These are phyloP conservation scores for Melopsittacus undulatus DNA, from an alignment of 2,797 vertebrate species.

Conservation along the genomic window DNA sequence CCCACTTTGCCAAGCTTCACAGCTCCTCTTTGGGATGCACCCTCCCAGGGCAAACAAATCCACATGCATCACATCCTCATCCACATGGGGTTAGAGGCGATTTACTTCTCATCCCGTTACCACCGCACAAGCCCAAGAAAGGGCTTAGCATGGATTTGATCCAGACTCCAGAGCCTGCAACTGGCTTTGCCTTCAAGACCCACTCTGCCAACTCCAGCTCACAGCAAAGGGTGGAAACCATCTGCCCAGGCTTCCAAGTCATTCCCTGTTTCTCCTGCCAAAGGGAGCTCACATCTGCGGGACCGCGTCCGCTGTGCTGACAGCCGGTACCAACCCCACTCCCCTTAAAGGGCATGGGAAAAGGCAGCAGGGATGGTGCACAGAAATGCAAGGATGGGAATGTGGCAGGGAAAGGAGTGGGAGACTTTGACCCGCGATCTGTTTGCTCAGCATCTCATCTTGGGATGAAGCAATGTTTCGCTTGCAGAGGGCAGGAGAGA, in stretches of 20 bases:
- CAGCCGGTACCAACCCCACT: background rate
- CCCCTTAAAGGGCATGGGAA: slow-evolving; percentile 32
- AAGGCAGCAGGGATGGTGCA: background rate
- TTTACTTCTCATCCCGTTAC: background rate
- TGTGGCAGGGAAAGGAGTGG: background rate
- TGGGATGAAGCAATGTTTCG: background rate
- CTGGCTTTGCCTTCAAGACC: background rate
- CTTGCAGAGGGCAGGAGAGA: background rate
- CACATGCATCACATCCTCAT: accelerated
- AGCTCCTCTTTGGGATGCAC: background rate
- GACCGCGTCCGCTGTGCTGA: accelerated
- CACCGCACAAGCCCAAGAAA: background rate
- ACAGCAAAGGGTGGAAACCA: background rate
- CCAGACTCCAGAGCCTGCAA: accelerated
- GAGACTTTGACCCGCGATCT: slow-evolving; percentile 10
- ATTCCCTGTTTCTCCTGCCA: background rate
- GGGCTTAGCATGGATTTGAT: background rate
- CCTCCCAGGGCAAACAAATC: background rate
- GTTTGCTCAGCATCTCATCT: slow-evolving; percentile 21
- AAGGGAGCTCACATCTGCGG: background rate
- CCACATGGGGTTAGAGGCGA: accelerated
- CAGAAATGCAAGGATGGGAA: background rate
- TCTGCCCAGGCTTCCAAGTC: background rate
- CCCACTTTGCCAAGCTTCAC: background rate
- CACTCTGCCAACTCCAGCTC: background rate